Base-by-base conservation (phyloP, 2,797 vertebrate genomes). In the Hypotaenidia philippensis region DNA sequence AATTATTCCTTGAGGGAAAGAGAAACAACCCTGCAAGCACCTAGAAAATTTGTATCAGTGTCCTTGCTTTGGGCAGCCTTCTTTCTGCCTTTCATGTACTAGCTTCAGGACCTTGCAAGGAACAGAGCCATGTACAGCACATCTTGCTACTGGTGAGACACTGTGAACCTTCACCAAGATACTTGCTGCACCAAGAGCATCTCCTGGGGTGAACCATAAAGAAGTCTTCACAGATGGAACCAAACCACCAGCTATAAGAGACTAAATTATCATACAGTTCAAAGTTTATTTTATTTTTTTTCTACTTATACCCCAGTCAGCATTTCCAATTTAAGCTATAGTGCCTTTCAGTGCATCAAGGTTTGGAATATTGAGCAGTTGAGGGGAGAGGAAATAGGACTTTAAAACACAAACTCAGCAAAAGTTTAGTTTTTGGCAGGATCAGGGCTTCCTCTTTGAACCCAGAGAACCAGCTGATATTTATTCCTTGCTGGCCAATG, bases 1-100 rank as follows among this genome's bases (percentile, higher is more conserved):
- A 83, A 91, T 96, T 95, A 86, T 80, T 91, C 41, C 77, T 92
- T 90, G 76, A 79, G 94, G 93, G 77, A 50, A 60, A 79, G 90
- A 91, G 80, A 52, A 91, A 95, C 26, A 60, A 26, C 57, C 56
- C 41, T 26, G 40, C 34, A 91, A 74, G 44, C 27, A 69, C 29
- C 22, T 41, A 49, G 61, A 77, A 60, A 63, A 85, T 53, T 22
- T n/a, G 6, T 15, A 32, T 26, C 8, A 1, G 18, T 27, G 22
- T 57, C 52, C 27, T 78, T 6, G 0, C 45, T 77, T 31, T 22
- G 11, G 40, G 76, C 3, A 1, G 47, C 23, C 25, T 63, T 32
- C 72, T 34, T 81, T 59, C 55, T 79, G 83, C n/a, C 27, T 76
- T 82, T 74, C 9, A 23, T 0, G 1, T 41, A 40, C 32, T 13